Conservation (phyloP, 2,888 invertebrate genomes). For the Ernsta delagoae region DNA sequence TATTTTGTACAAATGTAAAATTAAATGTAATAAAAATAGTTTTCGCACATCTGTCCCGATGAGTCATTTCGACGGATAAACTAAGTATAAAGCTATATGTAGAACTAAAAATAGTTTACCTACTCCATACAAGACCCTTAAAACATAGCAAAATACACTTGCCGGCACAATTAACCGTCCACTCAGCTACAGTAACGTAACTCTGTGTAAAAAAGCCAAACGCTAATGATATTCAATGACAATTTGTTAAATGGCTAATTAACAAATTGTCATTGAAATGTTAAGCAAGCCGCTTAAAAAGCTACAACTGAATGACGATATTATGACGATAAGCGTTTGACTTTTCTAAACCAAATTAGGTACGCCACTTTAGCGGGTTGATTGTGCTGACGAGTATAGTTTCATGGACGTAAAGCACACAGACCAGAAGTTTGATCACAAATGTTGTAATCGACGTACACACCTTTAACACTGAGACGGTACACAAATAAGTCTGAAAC, state of each 20-base stretch:
- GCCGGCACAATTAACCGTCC: no score
- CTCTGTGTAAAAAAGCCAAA: no score
- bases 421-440: slow-evolving; percentile 9
- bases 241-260: no score
- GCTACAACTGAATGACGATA: no score
- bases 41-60: not conserved
- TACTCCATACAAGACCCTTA: not conserved
- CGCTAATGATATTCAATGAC: no score
- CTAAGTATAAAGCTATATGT: not conserved
- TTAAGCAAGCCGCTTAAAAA: no score
- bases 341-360: no score
- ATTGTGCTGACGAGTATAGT: not conserved
- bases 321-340: no score
- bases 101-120: not conserved
- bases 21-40: slow-evolving; percentile 3
- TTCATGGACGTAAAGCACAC: slow-evolving; percentile 13
- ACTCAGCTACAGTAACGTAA: no score
- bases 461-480: not conserved
- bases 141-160: not conserved
- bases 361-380: no score
- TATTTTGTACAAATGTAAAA: no score
- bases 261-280: no score
- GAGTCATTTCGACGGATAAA: not conserved
- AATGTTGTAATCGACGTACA: slow-evolving; percentile 6
- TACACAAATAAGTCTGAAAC: not conserved